phyloP scores from a whole-genome alignment of 1,140 invertebrate species.

The Halotydeus destructor region DNA sequence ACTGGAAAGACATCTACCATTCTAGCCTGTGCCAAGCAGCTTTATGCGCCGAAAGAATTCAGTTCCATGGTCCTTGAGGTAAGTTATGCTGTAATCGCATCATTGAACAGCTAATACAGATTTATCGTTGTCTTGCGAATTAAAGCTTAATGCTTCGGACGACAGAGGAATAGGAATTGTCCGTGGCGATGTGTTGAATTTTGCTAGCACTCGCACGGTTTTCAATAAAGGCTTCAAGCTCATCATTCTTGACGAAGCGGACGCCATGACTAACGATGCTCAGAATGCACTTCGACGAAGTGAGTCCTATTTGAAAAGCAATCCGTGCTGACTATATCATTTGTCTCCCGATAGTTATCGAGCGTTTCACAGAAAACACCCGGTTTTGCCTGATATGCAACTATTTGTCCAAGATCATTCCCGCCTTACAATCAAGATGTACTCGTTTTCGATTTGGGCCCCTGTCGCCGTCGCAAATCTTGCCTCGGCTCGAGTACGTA shows the following conservation, averaged over 20 bases:
- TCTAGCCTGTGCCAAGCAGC: slow-evolving; percentile 75
- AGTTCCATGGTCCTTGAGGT: slow-evolving; percentile 50
- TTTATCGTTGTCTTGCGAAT: slow-evolving; percentile 29
- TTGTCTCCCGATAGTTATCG: slow-evolving; percentile 47
- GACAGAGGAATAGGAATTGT: slow-evolving; percentile 95
- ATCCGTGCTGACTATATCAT: background rate
- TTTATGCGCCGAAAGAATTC: slow-evolving; percentile 69
- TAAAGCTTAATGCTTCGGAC: slow-evolving; percentile 94
- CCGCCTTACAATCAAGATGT: slow-evolving; percentile 89
- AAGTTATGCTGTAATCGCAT: slow-evolving; percentile 8
- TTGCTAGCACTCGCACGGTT: slow-evolving; percentile 90
- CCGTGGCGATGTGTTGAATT: slow-evolving; percentile 81
- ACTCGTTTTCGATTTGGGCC: slow-evolving; percentile 94
- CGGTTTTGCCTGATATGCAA: slow-evolving; percentile 98
- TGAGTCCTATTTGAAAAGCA: slow-evolving; percentile 84
- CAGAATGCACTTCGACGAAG: slow-evolving; percentile 93
- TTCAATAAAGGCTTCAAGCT: slow-evolving; percentile 85
- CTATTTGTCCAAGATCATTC: slow-evolving; percentile 94
- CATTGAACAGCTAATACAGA: slow-evolving; percentile 48
- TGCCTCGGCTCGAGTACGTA: slow-evolving; percentile 68
- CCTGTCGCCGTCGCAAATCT: slow-evolving; percentile 50
- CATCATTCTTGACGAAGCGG: slow-evolving; percentile 96
- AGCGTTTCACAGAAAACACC: slow-evolving; percentile 95
- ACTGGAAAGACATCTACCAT: slow-evolving; percentile 98
- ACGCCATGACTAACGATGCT: slow-evolving; percentile 99